Percentiles rank a stretch among this genome's conserved stretches.
These are phyloP conservation scores for Poeciliopsis presidionis DNA, from an alignment of 2,797 vertebrate genomes.

Conservation along the genomic window DNA sequence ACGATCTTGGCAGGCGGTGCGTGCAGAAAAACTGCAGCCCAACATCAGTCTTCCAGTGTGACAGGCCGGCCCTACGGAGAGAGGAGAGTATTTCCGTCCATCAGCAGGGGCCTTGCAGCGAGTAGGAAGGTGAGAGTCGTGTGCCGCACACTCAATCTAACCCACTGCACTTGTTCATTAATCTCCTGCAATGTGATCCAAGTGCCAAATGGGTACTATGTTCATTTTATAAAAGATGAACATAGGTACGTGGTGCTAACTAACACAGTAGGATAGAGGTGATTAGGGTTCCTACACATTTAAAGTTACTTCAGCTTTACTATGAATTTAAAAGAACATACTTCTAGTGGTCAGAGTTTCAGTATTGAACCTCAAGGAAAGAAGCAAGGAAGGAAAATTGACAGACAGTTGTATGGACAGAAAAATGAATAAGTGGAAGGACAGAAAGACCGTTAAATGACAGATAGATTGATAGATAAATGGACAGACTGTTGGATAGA, in stretches of 20 bases:
- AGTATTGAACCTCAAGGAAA: not conserved
- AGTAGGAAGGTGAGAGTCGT: constrained; percentile 24
- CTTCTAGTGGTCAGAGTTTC: not conserved
- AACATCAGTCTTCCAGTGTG: constrained; percentile 67
- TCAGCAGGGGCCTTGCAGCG: constrained; percentile 53
- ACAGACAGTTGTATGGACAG: not conserved
- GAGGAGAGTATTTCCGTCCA: constrained; percentile 53
- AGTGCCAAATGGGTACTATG: constrained; percentile 30
- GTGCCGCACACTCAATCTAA: constrained; percentile 33
- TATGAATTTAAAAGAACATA: not conserved
- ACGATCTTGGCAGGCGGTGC: constrained; percentile 52
- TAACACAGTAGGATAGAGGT: constrained; percentile 7
- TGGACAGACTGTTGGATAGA: not conserved
- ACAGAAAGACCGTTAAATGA: not conserved
- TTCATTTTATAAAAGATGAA: constrained; percentile 25
- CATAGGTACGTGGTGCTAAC: constrained; percentile 2
- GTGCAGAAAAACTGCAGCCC: constrained; percentile 47
- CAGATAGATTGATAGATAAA: not conserved
- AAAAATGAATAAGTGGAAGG: not conserved
- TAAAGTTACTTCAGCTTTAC: not conserved
- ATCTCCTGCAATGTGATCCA: constrained; percentile 32
- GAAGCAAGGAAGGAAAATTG: not conserved
- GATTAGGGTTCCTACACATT: not conserved
- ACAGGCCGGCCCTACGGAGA: constrained; percentile 50
- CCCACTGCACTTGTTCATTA: constrained; percentile 40